phyloP scores from a whole-genome alignment of 2,888 invertebrate species.

The Synergus itoensis region DNA sequence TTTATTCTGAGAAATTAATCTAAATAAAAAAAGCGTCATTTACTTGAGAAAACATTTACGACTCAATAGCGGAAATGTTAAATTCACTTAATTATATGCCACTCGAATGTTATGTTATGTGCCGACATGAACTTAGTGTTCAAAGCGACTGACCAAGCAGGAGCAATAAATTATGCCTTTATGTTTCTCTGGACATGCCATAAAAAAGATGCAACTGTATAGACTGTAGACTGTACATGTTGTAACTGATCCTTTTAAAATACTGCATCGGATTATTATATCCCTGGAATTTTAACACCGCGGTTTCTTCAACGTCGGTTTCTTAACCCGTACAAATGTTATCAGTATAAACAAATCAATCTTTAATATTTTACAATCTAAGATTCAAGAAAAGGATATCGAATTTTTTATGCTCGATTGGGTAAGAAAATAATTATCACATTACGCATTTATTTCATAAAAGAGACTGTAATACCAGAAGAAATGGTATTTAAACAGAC shows the following conservation, averaged over 20 bases:
- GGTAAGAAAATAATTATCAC: not conserved
- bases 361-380: not conserved
- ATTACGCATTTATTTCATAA: not conserved
- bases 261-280: conserved; percentile 31
- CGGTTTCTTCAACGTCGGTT: not conserved
- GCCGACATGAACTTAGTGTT: conserved; percentile 5
- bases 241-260: conserved; percentile 51
- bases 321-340: not conserved
- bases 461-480: too few relatives aligned
- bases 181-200: conserved; percentile 52
- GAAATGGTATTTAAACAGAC: too few relatives aligned
- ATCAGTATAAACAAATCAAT: not conserved
- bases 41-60: conserved; percentile 14
- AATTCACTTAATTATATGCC: conserved; percentile 33
- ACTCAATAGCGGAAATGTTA: conserved; percentile 31
- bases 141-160: conserved; percentile 28
- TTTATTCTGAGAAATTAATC: conserved; percentile 13
- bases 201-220: conserved; percentile 57
- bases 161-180: conserved; percentile 57
- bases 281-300: not conserved
- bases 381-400: not conserved
- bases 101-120: conserved; percentile 26
- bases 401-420: not conserved
- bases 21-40: conserved; percentile 21
- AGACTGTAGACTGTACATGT: conserved; percentile 41